Evolutionary conservation across 2,888 invertebrate genomes (phyloP), one percentile per base, ranked within the genome.

Genomic region (Loripinus fragilis): DNA sequence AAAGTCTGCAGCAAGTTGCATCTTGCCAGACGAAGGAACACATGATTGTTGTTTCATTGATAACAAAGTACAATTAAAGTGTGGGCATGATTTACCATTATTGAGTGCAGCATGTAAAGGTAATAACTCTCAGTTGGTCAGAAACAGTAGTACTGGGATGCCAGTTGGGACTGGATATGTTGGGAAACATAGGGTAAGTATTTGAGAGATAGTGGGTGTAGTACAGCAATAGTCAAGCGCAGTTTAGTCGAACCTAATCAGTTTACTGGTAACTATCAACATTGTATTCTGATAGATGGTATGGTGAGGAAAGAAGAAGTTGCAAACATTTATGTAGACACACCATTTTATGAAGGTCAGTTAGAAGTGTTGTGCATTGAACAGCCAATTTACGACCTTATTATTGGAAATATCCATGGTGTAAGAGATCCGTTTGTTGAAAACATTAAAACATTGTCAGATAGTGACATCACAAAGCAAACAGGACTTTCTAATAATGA

Each of bases 281-380:
- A 15, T n/a, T 83, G 78, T 68, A 64, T 73, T 35, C 35, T 83
- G n/a, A 72, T 81, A 20, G 76, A 83, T 66, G 71, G 81, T 10
- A 72, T 73, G n/a, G 55, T 71, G 3, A 69, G 67, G 8, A 30
- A 42, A 41, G 38, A 74, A 8, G 73, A 78, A 23, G 67, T 70
- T 15, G 83, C 76, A 23, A 23, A 25, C 17, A 78, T 83, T 20
- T 28, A 35, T 38, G 60, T 83, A 17, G 67, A 75, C 17, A 70
- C 81, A 10, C 78, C 83, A 12, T 83, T 35, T 72, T 72, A n/a
- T 23, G 45, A 30, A 35, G 78, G 80, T 25, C 42, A 71, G n/a
- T 48, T 74, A 20, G 67, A 74, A 23, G 80, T 75, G 3, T 48
- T 71, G 38, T 77, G 77, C 30, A 41, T 75, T 60, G 67, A 72